phyloP scores from a whole-genome alignment of 2,113 vertebrate species.

The Chrysochloris asiatica region DNA sequence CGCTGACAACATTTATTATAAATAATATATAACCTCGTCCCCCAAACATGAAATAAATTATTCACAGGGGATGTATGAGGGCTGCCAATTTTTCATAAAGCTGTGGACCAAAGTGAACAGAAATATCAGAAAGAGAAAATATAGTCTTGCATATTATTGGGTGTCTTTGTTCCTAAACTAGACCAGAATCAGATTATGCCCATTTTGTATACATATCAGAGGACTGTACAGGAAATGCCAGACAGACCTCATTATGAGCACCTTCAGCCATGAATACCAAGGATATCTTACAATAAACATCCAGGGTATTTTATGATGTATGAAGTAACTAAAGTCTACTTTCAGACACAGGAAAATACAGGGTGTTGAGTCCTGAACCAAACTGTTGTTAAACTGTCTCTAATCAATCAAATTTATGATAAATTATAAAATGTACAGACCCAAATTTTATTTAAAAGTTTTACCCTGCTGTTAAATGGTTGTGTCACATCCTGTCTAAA shows the following conservation, averaged over 20 bases:
- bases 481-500: neutral
- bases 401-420: neutral
- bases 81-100: neutral
- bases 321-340: neutral
- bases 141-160: neutral
- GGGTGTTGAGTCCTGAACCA: neutral
- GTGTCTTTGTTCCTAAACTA: neutral
- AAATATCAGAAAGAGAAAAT: constrained; percentile 5
- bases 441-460: neutral
- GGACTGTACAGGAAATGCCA: neutral
- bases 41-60: too few relatives aligned
- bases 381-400: too few relatives aligned
- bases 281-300: neutral
- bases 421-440: neutral
- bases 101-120: neutral
- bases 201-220: neutral
- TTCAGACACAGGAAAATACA: neutral
- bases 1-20: too few relatives aligned
- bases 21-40: too few relatives aligned
- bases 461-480: neutral
- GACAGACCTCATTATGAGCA: neutral
- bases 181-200: neutral
- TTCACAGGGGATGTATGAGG: too few relatives aligned
- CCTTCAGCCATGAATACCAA: neutral
- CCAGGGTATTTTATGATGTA: neutral